Evolutionary conservation across 1,140 invertebrate genomes (phyloP), one percentile per base, ranked within the genome.

Genomic region (Dinoponera quadriceps): DNA sequence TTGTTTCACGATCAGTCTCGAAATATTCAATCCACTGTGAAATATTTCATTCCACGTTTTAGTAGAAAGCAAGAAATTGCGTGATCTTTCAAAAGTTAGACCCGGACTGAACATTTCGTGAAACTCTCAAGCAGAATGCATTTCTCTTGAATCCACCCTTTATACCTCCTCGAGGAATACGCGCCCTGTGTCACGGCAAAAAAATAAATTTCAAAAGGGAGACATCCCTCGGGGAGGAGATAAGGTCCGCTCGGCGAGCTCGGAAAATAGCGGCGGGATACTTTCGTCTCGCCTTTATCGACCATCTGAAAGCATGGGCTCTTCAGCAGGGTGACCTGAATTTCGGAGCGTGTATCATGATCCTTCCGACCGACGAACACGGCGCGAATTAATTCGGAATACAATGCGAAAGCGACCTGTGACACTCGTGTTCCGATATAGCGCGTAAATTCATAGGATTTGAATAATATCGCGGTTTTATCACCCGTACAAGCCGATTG

Each of bases 131-230:
- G 20, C 20, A 68, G 65, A 49, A 68, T 16, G 20, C 11, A 14
- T 48, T 54, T 54, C 51, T n/a, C n/a, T 18, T n/a, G 33, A 18
- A 44, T 66, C 48, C 29, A 33, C 4, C 20, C 62, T 49, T 44
- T 59, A 71, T 85, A 25, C 7, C 63, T 13, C 0, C 22, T 29
- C 18, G 20, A 54, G 29, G 18, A 29, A 83, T 85, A 85, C 60
- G 55, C 7, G 68, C 38, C 62, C 51, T 69, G 80, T 75, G 66
- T 69, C 48, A 57, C 33, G 49, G 25, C 0, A 49, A 59, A 62
- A 63, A 75, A 87, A 88, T 69, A 88, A 84, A 86, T 86, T 89
- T 55, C 85, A 63, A 57, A 68, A 73, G 66, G 81, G 66, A 85
- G 69, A 83, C 69, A 48, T 18, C 14, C 38, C 63, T 11, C 68